phyloP scores from a whole-genome alignment of 2,113 vertebrate genomes.

The Lophochroa leadbeateri region DNA sequence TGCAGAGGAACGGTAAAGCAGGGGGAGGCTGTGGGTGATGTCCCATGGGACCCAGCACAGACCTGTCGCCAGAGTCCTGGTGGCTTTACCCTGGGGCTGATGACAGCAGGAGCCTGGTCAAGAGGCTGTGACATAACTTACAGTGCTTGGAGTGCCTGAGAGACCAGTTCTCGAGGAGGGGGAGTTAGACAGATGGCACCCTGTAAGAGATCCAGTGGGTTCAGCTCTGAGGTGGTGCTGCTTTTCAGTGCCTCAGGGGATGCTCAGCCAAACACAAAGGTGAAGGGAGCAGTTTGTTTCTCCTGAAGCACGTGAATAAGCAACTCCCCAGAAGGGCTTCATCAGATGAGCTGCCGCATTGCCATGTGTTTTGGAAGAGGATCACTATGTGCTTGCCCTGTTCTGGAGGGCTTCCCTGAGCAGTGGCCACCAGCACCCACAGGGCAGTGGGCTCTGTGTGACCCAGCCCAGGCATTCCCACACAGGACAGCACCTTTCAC shows the following conservation, averaged over 20 bases:
- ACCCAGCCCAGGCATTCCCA: background rate
- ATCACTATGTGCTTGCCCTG: background rate
- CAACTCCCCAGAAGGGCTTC: background rate
- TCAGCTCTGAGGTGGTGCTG: background rate
- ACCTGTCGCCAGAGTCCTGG: background rate
- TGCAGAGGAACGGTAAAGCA: background rate
- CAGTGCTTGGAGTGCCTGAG: background rate
- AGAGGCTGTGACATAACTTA: background rate
- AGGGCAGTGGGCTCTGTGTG: background rate
- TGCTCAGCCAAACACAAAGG: background rate
- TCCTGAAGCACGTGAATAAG: background rate
- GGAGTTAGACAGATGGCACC: background rate
- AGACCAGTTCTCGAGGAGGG: background rate
- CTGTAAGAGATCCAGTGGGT: background rate
- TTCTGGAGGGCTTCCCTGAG: background rate
- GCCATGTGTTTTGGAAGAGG: accelerated
- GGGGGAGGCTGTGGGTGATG: background rate
- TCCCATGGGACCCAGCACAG: background rate
- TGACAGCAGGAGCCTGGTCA: background rate
- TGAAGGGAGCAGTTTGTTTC: background rate
- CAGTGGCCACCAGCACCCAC: background rate
- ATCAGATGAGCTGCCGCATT: background rate
- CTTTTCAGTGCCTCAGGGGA: background rate
- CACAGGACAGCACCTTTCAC: background rate
- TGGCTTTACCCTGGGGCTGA: background rate